These are phyloP conservation scores for Thalpophila matura DNA, from an alignment of 2,888 invertebrate genomes.

Conservation along the genomic window DNA sequence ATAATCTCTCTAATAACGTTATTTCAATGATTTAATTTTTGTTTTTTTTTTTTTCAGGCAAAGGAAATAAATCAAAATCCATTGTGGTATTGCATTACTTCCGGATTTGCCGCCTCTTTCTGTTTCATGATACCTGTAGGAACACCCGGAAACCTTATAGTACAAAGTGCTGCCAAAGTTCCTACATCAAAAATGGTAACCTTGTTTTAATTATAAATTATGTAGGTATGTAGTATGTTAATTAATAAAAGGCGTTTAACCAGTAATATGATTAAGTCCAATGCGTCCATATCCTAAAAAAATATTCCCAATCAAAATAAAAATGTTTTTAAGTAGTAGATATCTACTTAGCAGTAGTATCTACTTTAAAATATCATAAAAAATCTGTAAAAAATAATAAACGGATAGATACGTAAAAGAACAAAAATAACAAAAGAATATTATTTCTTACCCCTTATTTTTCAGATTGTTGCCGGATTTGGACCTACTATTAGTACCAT, in stretches of 20 bases:
- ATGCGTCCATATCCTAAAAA: too few species aligned
- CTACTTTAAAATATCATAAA: too few species aligned
- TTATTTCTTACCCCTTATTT: too few species aligned
- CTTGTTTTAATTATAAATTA: not conserved
- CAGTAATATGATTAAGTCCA: not conserved
- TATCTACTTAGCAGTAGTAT: too few species aligned
- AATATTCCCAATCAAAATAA: too few species aligned
- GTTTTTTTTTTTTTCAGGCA: constrained; percentile 75
- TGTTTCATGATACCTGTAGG: constrained; percentile 90
- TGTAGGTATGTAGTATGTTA: too few species aligned
- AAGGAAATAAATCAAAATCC: constrained; percentile 73
- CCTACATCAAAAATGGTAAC: constrained; percentile 81
- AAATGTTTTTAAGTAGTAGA: too few species aligned
- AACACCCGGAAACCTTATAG: constrained; percentile 90
- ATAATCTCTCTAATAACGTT: too few species aligned
- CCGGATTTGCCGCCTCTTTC: constrained; percentile 77
- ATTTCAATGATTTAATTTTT: too few species aligned
- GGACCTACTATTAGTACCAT: constrained; percentile 73
- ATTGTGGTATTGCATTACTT: constrained; percentile 73
- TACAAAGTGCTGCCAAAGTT: constrained; percentile 81
- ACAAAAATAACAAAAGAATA: not conserved
- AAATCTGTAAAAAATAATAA: not conserved
- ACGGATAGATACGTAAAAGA: not conserved
- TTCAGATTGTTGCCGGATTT: constrained; percentile 77
- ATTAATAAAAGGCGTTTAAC: not conserved